A percentile compares a stretch with the other conserved stretches of the same genome.
Evolutionary conservation across 2,888 invertebrate species (phyloP).

Genomic region (Diarsia rubi): DNA sequence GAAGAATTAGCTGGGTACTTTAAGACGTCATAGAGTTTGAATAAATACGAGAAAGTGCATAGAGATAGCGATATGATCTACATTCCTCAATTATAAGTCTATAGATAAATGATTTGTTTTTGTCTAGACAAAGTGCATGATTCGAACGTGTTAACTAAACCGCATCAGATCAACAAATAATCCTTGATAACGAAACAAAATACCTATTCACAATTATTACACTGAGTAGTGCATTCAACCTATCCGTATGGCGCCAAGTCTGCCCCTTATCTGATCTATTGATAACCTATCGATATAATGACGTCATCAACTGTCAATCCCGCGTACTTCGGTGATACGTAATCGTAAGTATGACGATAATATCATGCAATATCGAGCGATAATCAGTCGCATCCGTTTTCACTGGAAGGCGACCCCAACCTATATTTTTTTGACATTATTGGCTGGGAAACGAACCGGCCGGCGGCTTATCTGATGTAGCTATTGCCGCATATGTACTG

Average conservation of each 20-base stretch:
- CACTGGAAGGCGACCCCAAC: slow-evolving; percentile 1
- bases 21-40: too few relatives aligned
- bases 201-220: slow-evolving; percentile 32
- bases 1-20: not conserved
- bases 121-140: slow-evolving; percentile 25
- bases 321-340: slow-evolving; percentile 38
- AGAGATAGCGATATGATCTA: not conserved
- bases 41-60: not conserved
- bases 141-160: not conserved
- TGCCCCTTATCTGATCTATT: slow-evolving; percentile 74
- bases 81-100: slow-evolving; percentile 11
- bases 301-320: slow-evolving; percentile 75
- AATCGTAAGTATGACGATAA: slow-evolving; percentile 53
- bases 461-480: not conserved
- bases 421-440: not conserved
- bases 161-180: slow-evolving; percentile 16
- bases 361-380: slow-evolving; percentile 47
- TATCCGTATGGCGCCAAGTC: slow-evolving; percentile 77
- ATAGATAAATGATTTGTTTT: slow-evolving; percentile 8
- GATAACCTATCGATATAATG: slow-evolving; percentile 78
- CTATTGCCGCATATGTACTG: not conserved
- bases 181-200: slow-evolving; percentile 31
- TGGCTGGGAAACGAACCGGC: not conserved
- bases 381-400: slow-evolving; percentile 37
- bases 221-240: slow-evolving; percentile 32